A percentile compares a stretch with the other conserved stretches of the same genome.
Conservation (phyloP, 2,888 invertebrate genomes). For the Pseudoips prasinana region DNA sequence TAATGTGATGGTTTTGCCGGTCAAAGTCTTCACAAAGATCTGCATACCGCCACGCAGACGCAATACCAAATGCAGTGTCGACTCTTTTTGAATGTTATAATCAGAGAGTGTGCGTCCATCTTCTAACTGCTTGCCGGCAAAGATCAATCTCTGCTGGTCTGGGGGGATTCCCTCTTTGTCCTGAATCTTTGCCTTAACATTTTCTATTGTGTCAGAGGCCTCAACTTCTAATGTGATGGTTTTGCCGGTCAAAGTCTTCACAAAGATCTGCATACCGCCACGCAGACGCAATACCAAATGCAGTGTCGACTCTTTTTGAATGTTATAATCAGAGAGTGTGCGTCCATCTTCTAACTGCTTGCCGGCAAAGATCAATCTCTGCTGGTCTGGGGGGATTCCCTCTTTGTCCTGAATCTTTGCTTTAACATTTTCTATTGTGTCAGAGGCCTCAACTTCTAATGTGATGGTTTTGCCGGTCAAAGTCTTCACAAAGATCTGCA, state of each 20-base stretch:
- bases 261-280: constrained; percentile 44
- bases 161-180: constrained; percentile 43
- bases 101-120: constrained; percentile 39
- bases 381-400: constrained; percentile 26
- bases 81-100: constrained; percentile 42
- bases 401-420: constrained; percentile 28
- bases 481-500: constrained; percentile 27
- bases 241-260: constrained; percentile 39
- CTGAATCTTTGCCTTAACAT: constrained; percentile 40
- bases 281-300: constrained; percentile 36
- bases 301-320: constrained; percentile 34
- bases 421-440: constrained; percentile 28
- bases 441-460: constrained; percentile 21
- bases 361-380: constrained; percentile 23
- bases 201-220: constrained; percentile 39
- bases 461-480: constrained; percentile 27
- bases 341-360: constrained; percentile 27
- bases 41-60: constrained; percentile 43
- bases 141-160: constrained; percentile 40
- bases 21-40: constrained; percentile 37
- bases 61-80: constrained; percentile 31
- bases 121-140: constrained; percentile 41
- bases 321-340: constrained; percentile 21
- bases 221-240: constrained; percentile 41
- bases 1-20: constrained; percentile 37